phyloP scores from a whole-genome alignment of 2,797 vertebrate species.

The Eulemur albifrons region DNA sequence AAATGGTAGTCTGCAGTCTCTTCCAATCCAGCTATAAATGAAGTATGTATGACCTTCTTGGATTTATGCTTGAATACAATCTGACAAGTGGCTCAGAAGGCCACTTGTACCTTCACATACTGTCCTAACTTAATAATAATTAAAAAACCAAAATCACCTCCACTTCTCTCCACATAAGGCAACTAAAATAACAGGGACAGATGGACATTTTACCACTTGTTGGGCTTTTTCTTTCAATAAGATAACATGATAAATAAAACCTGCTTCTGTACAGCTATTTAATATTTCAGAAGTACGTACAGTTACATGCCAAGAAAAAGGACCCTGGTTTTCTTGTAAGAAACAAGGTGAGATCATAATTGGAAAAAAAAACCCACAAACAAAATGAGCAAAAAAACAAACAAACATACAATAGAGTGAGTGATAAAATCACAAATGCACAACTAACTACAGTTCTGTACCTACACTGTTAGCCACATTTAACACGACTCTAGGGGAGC shows the following conservation, averaged over 20 bases:
- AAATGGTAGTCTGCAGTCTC: constrained; percentile 60
- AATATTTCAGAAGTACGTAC: constrained; percentile 83
- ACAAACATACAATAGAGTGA: constrained; percentile 71
- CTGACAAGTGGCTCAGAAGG: constrained; percentile 57
- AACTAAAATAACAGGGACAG: constrained; percentile 81
- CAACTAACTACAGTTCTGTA: constrained; percentile 86
- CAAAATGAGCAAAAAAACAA: constrained; percentile 56
- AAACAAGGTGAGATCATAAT: constrained; percentile 76
- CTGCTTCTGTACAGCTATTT: constrained; percentile 88
- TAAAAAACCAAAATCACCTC: constrained; percentile 70
- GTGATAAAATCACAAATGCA: constrained; percentile 84
- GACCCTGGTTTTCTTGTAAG: constrained; percentile 79
- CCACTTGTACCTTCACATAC: constrained; percentile 71
- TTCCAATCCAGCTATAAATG: constrained; percentile 67
- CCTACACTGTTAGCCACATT: constrained; percentile 86
- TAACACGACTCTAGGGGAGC: constrained; percentile 76
- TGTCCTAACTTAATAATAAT: constrained; percentile 28
- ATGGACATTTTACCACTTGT: constrained; percentile 81
- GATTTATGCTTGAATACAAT: constrained; percentile 29
- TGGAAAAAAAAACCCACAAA: constrained; percentile 72
- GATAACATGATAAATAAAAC: constrained; percentile 86
- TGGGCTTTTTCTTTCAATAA: constrained; percentile 81
- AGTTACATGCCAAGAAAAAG: constrained; percentile 83
- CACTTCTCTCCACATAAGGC: constrained; percentile 81
- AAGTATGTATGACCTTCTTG: constrained; percentile 48